Conservation (phyloP, 2,113 vertebrate species). For the Toxotes chatareus region DNA sequence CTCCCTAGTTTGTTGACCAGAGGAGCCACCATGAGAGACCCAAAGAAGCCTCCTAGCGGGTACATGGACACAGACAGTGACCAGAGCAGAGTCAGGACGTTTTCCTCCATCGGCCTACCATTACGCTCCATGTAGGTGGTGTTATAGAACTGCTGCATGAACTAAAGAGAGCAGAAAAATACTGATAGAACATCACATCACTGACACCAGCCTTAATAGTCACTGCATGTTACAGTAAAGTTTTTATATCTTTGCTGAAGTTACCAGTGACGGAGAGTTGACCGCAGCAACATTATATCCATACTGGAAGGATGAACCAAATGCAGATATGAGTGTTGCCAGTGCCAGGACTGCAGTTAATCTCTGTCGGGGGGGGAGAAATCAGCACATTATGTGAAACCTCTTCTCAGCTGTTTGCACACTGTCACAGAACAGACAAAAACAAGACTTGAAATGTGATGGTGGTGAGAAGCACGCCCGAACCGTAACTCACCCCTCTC, state of each 20-base stretch:
- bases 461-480: not conserved
- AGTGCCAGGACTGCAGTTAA: slow-evolving; percentile 84
- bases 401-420: not conserved
- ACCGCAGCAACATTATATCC: slow-evolving; percentile 94
- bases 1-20: slow-evolving; percentile 91
- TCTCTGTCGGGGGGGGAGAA: slow-evolving; percentile 77
- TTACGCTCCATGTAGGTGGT: slow-evolving; percentile 82
- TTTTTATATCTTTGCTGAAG: not conserved
- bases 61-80: slow-evolving; percentile 95
- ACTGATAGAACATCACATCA: not conserved
- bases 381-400: not conserved
- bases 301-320: slow-evolving; percentile 98
- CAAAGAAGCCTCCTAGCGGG: slow-evolving; percentile 92
- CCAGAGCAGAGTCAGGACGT: slow-evolving; percentile 88
- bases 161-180: slow-evolving; percentile 72
- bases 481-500: slow-evolving; percentile 76
- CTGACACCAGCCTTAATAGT: not conserved
- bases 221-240: not conserved
- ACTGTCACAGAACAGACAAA: not conserved
- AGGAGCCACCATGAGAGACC: slow-evolving; percentile 92
- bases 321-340: slow-evolving; percentile 86
- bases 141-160: slow-evolving; percentile 92
- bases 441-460: not conserved
- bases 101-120: not conserved
- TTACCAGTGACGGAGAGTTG: slow-evolving; percentile 91